Evolutionary conservation across 2,113 vertebrate genomes (phyloP).

Genomic region (Callorhinus ursinus): DNA sequence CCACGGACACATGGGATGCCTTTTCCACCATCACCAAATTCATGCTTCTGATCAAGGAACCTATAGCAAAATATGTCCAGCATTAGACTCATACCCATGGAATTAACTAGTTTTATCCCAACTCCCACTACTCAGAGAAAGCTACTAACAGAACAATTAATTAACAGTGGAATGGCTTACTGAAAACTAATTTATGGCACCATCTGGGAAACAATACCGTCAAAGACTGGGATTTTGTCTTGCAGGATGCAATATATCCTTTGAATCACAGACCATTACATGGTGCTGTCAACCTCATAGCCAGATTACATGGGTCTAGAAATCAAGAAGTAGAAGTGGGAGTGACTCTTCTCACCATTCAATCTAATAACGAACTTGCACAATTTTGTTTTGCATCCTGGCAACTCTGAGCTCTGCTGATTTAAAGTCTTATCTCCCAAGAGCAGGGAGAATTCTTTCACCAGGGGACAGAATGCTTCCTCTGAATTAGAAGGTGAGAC

Average conservation of each 20-base stretch:
- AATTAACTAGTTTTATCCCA: background rate
- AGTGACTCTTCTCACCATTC: background rate
- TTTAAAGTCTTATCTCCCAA: background rate
- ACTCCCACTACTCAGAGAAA: background rate
- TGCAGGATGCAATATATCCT: background rate
- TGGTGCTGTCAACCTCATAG: background rate
- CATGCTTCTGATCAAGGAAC: background rate
- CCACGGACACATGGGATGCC: background rate
- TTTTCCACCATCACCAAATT: background rate
- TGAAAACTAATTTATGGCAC: background rate
- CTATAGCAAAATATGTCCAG: background rate
- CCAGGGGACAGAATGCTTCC: background rate
- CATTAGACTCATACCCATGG: background rate
- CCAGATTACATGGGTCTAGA: background rate
- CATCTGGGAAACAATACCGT: background rate
- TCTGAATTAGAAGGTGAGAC: background rate
- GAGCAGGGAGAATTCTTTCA: background rate
- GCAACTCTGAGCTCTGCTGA: background rate
- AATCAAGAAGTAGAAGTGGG: background rate
- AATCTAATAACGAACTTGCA: background rate
- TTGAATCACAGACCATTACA: background rate
- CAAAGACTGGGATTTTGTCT: background rate
- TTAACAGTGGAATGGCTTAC: background rate
- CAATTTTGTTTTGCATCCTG: background rate
- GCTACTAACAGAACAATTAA: background rate